Base-by-base conservation (phyloP, 2,113 vertebrate genomes). In the Puntigrus tetrazona region DNA sequence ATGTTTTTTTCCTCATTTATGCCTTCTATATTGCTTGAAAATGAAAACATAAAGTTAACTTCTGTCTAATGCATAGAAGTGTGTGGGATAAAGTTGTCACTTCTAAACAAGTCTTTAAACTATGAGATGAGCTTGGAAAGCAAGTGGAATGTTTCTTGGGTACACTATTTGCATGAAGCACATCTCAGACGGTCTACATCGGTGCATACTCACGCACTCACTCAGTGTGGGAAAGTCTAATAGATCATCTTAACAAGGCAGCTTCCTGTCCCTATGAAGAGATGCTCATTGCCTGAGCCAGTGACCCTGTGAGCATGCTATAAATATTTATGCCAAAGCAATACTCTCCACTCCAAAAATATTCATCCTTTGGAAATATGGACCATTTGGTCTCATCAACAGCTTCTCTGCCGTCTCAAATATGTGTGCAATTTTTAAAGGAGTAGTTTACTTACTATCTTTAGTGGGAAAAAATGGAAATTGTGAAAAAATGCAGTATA, bases 211-310 rank as follows among this genome's bases (percentile, higher is more conserved):
- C 74, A 57, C 29, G 77, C 57, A 61, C 29, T 69, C 22, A 52
- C 36, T 61, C 38, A 47, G 50, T 81, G 82, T 88, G 78, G 69
- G 87, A 88, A 87, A 80, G 82, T 87, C 61, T 82, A 69, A 36
- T 76, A 78, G 75, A 82, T 91, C 82, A 83, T 79, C 82, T 90
- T 88, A 89, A 84, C 80, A 83, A 55, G 45, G 61, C 84, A 83
- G 87, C 86, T 92, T 92, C 91, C 89, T 90, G 87, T 87, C 67
- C 55, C 55, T 31, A 6, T 31, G 78, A 73, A 80, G 41, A 86
- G 29, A 74, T 79, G 4, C 31, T 38, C 41, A 31, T 69, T 31
- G n/a, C 14, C 77, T 29, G n/a, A 85, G 31, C 52, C 36, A 47
- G 52, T 70, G 69, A 55, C 80, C 52, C 7, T 55, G 75, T 7